Conservation (phyloP, 2,888 invertebrate genomes). For the Parapristionchus giblindavisi region DNA sequence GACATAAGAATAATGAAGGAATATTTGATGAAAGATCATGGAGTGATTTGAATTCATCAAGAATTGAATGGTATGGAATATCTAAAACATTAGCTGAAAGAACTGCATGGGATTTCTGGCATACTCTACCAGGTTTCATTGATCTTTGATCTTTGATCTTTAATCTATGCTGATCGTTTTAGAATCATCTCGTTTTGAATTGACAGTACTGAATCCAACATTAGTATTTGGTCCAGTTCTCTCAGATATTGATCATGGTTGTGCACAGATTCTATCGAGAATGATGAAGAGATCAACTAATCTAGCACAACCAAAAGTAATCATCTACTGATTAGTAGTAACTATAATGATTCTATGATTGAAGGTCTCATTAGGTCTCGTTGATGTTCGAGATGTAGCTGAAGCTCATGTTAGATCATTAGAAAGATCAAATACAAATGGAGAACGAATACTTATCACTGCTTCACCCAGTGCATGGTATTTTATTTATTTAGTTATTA, state of each 20-base stretch:
- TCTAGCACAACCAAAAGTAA: constrained; percentile 51
- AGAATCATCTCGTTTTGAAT: constrained; percentile 42
- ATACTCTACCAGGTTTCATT: constrained; percentile 27
- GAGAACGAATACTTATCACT: constrained; percentile 71
- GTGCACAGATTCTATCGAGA: constrained; percentile 50
- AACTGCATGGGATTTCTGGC: constrained; percentile 57
- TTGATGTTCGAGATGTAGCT: constrained; percentile 74
- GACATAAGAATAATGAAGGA: constrained; percentile 49
- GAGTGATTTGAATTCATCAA: constrained; percentile 45
- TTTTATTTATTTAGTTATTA: constrained; percentile 46
- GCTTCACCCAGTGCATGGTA: constrained; percentile 71
- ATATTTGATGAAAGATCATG: constrained; percentile 58
- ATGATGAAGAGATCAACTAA: constrained; percentile 55
- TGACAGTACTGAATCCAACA: constrained; percentile 56
- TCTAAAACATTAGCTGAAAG: constrained; percentile 58
- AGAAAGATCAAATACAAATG: constrained; percentile 70
- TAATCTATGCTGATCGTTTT: too few relatives aligned
- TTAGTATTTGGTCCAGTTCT: constrained; percentile 55
- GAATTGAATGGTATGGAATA: constrained; percentile 50
- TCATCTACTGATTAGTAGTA: background rate
- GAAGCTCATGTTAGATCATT: constrained; percentile 72
- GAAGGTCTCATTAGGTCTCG: constrained; percentile 71
- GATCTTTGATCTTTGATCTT: too few relatives aligned
- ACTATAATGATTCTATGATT: constrained; percentile 39
- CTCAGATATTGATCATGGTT: constrained; percentile 52